These are phyloP conservation scores for Otus sunia DNA, from an alignment of 2,113 vertebrate species.

Conservation along the genomic window DNA sequence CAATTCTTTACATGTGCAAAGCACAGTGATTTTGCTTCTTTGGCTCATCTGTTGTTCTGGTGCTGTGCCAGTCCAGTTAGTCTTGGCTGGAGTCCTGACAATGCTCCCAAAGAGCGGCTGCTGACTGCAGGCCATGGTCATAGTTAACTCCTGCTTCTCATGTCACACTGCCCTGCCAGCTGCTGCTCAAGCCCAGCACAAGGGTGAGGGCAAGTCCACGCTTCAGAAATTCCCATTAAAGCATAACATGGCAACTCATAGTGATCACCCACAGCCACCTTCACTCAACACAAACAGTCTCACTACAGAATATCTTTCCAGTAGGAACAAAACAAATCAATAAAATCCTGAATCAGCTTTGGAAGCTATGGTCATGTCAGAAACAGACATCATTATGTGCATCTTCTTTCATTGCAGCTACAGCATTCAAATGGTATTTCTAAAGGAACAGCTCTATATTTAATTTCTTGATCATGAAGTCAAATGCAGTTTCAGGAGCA, in stretches of 20 bases:
- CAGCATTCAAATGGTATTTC: neutral
- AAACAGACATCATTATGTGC: neutral
- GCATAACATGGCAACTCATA: neutral
- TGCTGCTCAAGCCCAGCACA: neutral
- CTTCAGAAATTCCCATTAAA: neutral
- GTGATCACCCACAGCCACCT: fast-evolving
- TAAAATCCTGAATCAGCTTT: neutral
- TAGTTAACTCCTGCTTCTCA: neutral
- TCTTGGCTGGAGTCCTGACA: neutral
- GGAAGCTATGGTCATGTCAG: neutral
- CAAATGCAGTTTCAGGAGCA: neutral
- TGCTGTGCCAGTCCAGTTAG: neutral
- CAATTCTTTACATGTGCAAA: neutral
- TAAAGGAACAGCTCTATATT: neutral
- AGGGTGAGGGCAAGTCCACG: neutral
- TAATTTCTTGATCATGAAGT: neutral
- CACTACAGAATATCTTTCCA: neutral
- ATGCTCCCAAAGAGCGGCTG: fast-evolving
- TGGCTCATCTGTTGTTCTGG: neutral
- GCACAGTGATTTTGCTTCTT: neutral
- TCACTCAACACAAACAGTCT: neutral
- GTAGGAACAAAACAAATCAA: neutral
- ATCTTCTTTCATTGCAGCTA: neutral
- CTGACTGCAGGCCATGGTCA: neutral
- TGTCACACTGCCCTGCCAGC: neutral